These are phyloP conservation scores for Rachycentron canadum DNA, from an alignment of 2,797 vertebrate species.

Conservation along the genomic window DNA sequence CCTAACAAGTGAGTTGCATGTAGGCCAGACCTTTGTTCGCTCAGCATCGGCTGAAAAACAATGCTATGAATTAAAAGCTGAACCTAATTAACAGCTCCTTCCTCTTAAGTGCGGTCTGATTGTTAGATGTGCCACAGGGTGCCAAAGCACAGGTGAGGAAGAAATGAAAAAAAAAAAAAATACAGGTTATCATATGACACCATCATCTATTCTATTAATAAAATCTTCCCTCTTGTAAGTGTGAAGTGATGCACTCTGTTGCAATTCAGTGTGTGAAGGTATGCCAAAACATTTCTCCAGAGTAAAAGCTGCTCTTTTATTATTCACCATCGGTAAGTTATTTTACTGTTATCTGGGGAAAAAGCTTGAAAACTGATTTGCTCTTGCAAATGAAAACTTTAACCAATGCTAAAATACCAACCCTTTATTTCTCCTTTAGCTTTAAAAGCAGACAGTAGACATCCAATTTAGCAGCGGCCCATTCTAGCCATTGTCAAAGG, in stretches of 20 bases:
- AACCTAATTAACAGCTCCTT: not conserved
- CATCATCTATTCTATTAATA: not conserved
- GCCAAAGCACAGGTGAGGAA: not conserved
- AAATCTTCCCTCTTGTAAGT: not conserved
- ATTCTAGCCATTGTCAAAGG: conserved; percentile 27
- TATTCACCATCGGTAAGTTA: conserved; percentile 30
- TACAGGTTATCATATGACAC: not conserved
- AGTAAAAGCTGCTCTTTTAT: conserved; percentile 31
- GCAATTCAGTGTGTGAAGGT: conserved; percentile 22
- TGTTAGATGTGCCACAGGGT: not conserved
- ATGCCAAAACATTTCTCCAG: conserved; percentile 29
- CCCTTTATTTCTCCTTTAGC: conserved; percentile 11
- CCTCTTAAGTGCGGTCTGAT: not conserved
- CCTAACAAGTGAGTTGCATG: not conserved
- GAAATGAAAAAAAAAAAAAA: conserved; percentile 14
- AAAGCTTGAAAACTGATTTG: conserved; percentile 18
- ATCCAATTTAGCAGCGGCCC: conserved; percentile 30
- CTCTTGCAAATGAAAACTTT: conserved; percentile 23
- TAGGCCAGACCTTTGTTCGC: too few species aligned
- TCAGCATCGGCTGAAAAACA: not conserved
- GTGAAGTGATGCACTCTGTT: conserved; percentile 16
- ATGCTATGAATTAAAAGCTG: not conserved
- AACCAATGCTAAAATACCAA: conserved; percentile 16
- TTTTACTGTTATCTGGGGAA: conserved; percentile 1
- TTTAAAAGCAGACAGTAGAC: conserved; percentile 44